Percentiles rank a stretch among this genome's conserved stretches.
These are phyloP conservation scores for Hydraecia micacea DNA, from an alignment of 2,888 invertebrate species.

Conservation along the genomic window DNA sequence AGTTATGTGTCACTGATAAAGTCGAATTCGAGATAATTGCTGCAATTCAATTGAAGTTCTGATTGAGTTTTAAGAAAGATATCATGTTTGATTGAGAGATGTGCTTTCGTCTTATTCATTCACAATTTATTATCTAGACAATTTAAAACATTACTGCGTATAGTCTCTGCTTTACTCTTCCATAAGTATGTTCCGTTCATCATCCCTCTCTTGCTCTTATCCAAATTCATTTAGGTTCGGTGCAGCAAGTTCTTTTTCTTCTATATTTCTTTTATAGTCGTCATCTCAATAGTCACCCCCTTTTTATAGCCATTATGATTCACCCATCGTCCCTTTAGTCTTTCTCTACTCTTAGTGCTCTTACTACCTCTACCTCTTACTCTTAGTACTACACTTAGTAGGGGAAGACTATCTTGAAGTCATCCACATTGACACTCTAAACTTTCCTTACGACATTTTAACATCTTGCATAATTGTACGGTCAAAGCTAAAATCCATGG, in stretches of 20 bases:
- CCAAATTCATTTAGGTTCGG: too few relatives aligned
- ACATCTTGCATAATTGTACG: slow-evolving; percentile 28
- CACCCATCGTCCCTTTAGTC: background rate
- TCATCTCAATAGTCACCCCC: background rate
- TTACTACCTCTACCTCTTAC: too few relatives aligned
- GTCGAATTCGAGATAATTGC: slow-evolving; percentile 1
- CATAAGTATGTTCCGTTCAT: background rate
- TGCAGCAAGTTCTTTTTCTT: too few relatives aligned
- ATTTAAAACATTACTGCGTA: background rate
- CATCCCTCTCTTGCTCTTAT: too few relatives aligned
- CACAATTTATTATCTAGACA: background rate
- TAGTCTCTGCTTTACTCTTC: background rate
- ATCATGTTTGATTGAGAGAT: background rate
- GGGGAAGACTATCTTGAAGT: too few relatives aligned
- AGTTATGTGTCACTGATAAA: background rate
- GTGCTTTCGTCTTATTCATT: background rate
- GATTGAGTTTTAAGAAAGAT: slow-evolving; percentile 13
- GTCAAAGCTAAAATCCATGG: slow-evolving; percentile 38
- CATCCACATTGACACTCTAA: background rate
- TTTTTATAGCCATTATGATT: background rate
- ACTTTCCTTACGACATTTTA: background rate
- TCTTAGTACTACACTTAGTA: too few relatives aligned
- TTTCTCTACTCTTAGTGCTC: too few relatives aligned
- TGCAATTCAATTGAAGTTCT: slow-evolving; percentile 4
- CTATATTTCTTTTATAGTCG: background rate